Evolutionary conservation across 2,888 invertebrate genomes (phyloP), one percentile per base, ranked within the genome.

Genomic region (Cheilosia pagana): DNA sequence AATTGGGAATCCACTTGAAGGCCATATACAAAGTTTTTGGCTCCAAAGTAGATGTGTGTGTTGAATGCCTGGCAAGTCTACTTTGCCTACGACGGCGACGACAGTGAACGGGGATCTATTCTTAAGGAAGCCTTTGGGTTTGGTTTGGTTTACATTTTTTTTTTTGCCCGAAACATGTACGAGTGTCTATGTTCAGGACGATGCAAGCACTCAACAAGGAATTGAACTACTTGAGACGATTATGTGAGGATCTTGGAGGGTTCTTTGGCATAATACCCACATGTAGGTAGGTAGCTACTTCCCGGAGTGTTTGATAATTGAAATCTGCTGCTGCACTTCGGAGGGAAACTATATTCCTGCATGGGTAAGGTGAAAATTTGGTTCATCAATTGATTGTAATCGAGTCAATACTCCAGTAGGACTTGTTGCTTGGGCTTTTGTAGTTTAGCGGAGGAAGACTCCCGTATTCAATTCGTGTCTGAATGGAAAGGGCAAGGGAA

Each of bases 311-410:
- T 59, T 70, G 57, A 78, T 79, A 74, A 77, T 74, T 79, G 78
- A 83, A 83, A 78, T 78, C 78, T 68, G 52, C 68, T 72, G 74
- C 31, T 74, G 63, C 65, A 83, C 63, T 78, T 72, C 59, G 19
- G 48, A n/a, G 59, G 25, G 52, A n/a, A 63, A 45, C 31, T 68
- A 2, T 19, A 14, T 21, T 31, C 16, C 16, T 25, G n/a, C 41
- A 16, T 25, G 21, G n/a, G 8, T 50, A 62, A 35, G 19, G 23
- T 45, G 62, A 55, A 39, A 65, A 52, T 72, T 52, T 28, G 78
- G 59, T 70, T 79, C 74, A 70, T 75, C 79, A 83, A 75, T 79
- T 68, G 62, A 39, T 68, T 78, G 63, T 70, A 53, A 74, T 35
- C 23, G 39, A 53, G 70, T 62, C 62, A 48, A 62, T 68, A 21